These are phyloP conservation scores for Chaetops frenatus DNA, from an alignment of 2,113 vertebrate species.

Conservation along the genomic window DNA sequence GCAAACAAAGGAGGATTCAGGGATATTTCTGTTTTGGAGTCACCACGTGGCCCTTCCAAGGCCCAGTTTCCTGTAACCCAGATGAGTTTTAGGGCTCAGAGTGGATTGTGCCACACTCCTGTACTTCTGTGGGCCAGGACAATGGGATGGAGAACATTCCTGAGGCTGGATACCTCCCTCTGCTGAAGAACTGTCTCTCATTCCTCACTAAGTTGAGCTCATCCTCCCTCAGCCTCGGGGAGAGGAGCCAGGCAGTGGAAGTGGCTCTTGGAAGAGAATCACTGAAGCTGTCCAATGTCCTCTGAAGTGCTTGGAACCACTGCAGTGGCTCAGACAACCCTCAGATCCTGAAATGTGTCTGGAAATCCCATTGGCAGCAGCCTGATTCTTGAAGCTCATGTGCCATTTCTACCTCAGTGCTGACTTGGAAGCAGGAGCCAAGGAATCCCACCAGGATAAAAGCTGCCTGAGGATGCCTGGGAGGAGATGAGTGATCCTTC, in stretches of 20 bases:
- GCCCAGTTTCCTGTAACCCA: neutral
- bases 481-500: neutral
- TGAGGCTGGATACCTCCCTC: neutral
- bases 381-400: neutral
- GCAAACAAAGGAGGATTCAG: neutral
- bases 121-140: neutral
- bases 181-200: rapidly evolving
- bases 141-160: neutral
- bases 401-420: neutral
- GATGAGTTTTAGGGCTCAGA: neutral
- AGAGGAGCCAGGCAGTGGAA: neutral
- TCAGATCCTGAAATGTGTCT: neutral
- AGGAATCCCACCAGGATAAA: neutral
- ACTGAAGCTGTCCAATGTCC: neutral
- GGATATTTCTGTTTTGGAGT: neutral
- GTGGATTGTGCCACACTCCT: neutral
- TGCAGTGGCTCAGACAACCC: neutral
- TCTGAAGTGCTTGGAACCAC: neutral
- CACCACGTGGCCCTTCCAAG: neutral
- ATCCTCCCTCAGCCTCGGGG: neutral
- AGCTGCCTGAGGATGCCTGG: neutral
- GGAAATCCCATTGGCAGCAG: neutral
- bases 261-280: neutral
- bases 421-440: neutral
- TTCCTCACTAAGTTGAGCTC: neutral